A percentile compares a stretch with the other conserved stretches of the same genome.
These are phyloP conservation scores for Philopotamus ludificatus DNA, from an alignment of 1,140 invertebrate species.

Conservation along the genomic window DNA sequence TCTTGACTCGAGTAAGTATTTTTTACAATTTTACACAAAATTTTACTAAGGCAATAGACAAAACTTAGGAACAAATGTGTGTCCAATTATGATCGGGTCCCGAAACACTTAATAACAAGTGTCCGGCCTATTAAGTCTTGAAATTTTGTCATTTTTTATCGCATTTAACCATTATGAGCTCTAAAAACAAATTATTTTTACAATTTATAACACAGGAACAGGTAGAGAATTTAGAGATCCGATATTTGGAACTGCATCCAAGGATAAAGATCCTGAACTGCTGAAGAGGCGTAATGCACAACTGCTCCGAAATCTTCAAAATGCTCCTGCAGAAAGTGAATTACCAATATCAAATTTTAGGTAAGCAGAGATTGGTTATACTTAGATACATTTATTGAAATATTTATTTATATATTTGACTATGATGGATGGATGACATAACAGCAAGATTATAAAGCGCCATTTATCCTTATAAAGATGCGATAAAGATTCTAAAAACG, in stretches of 20 bases:
- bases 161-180: not conserved
- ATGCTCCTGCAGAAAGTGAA: conserved; percentile 40
- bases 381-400: not conserved
- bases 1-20: not conserved
- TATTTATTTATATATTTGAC: not conserved
- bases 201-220: conserved; percentile 4
- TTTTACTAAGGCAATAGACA: too few species aligned
- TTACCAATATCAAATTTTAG: conserved; percentile 46
- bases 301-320: conserved; percentile 26
- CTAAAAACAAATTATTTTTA: not conserved
- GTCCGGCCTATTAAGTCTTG: too few species aligned
- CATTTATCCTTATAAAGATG: too few species aligned
- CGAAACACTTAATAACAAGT: too few species aligned
- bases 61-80: too few species aligned
- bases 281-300: conserved; percentile 20
- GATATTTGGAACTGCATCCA: conserved; percentile 24
- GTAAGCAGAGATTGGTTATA: conserved; percentile 39
- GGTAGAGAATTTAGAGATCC: conserved; percentile 22
- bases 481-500: too few species aligned
- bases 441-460: too few species aligned
- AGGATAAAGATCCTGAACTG: conserved; percentile 24
- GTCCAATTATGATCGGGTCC: too few species aligned
- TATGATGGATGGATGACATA: too few species aligned
- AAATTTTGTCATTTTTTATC: not conserved
- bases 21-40: too few species aligned